These are phyloP conservation scores for Timema cristinae DNA, from an alignment of 2,888 invertebrate genomes.

Conservation along the genomic window DNA sequence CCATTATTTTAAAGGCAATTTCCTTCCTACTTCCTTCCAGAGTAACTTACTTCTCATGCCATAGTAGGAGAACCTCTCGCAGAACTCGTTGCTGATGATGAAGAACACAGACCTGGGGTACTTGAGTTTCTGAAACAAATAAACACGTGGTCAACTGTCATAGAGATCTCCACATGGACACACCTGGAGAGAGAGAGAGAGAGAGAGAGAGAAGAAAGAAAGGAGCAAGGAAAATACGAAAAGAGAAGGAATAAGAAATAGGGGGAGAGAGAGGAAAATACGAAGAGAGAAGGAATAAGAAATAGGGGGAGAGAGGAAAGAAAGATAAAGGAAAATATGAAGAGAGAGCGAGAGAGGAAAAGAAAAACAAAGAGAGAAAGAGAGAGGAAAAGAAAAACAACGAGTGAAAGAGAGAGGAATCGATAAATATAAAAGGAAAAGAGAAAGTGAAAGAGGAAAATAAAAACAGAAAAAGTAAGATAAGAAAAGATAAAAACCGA, in stretches of 20 bases:
- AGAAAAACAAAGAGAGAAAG: not conserved
- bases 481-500: too few species aligned
- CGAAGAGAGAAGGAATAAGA: not conserved
- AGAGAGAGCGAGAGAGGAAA: not conserved
- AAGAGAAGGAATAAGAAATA: not conserved
- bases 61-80: slow-evolving; percentile 95
- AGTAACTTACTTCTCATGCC: slow-evolving; percentile 96
- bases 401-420: not conserved
- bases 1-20: too few species aligned
- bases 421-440: too few species aligned
- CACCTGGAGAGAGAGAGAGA: too few species aligned
- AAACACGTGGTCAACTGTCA: not conserved
- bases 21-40: too few species aligned
- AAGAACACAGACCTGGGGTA: slow-evolving; percentile 90
- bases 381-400: not conserved
- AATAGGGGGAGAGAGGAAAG: not conserved
- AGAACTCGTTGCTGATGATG: slow-evolving; percentile 95
- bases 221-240: not conserved
- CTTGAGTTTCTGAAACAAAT: slow-evolving; percentile 29
- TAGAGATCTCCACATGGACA: too few species aligned
- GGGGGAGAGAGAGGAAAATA: not conserved
- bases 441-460: too few species aligned
- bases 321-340: not conserved
- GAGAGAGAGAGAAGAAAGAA: not conserved
- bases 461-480: too few species aligned